These are phyloP conservation scores for Cantharis flavilabris DNA, from an alignment of 2,888 invertebrate genomes.

Conservation along the genomic window DNA sequence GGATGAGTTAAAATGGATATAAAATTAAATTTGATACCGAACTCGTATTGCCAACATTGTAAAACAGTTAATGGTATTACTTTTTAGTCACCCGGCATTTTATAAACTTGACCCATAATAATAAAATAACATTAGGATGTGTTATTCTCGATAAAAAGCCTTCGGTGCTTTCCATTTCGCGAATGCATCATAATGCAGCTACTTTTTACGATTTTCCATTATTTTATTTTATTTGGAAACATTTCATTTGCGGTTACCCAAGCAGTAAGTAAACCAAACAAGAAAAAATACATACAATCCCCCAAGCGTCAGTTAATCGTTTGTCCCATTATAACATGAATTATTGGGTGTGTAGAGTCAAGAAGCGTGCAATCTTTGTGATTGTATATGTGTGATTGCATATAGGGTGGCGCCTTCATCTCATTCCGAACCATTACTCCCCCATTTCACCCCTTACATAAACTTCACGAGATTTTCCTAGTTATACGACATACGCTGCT, in stretches of 20 bases:
- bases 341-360: conserved; percentile 42
- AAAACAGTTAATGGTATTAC: conserved; percentile 51
- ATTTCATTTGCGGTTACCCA: conserved; percentile 25
- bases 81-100: conserved; percentile 45
- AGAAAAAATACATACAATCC: conserved; percentile 26
- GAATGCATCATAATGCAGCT: neutral
- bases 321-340: conserved; percentile 41
- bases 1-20: conserved; percentile 43
- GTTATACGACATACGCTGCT: conserved; percentile 34
- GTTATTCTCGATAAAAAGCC: neutral
- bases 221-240: conserved; percentile 7
- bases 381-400: conserved; percentile 37
- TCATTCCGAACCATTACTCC: conserved; percentile 42
- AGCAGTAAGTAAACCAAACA: conserved; percentile 19
- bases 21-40: conserved; percentile 47
- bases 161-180: neutral
- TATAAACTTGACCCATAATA: conserved; percentile 29
- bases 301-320: conserved; percentile 39
- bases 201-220: neutral
- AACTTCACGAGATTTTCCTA: conserved; percentile 30
- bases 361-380: conserved; percentile 38
- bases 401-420: conserved; percentile 37
- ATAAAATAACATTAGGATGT: conserved; percentile 5
- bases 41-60: conserved; percentile 40
- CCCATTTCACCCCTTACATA: conserved; percentile 34